Evolutionary conservation across 2,797 vertebrate genomes (phyloP).

Genomic region (Heliangelus exortis): DNA sequence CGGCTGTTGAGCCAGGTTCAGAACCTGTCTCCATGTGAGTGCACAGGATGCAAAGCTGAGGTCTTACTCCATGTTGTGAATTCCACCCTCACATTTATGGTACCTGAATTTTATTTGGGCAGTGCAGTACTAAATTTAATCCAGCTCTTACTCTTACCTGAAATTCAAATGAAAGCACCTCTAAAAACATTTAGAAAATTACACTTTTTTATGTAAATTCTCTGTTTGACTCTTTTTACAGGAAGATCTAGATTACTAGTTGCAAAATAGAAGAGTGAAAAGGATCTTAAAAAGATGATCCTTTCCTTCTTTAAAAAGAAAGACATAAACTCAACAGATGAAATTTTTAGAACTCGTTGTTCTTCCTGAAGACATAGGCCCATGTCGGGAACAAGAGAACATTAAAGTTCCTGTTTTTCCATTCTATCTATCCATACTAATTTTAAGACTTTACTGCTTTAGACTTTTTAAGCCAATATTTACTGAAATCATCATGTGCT

Average conservation of each 20-base stretch:
- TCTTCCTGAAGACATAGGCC: not conserved
- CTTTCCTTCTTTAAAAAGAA: too few relatives aligned
- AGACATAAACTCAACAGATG: not conserved
- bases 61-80: not conserved
- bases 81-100: rapidly evolving
- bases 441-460: not conserved
- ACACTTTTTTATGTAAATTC: not conserved
- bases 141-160: not conserved
- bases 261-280: not conserved
- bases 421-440: not conserved
- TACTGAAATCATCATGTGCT: constrained; percentile 22
- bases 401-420: constrained; percentile 4
- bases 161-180: not conserved
- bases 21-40: not conserved
- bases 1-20: not conserved
- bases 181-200: not conserved
- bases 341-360: not conserved
- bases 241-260: not conserved
- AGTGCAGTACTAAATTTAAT: not conserved
- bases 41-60: not conserved
- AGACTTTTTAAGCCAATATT: not conserved
- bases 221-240: not conserved
- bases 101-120: not conserved
- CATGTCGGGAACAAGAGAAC: not conserved
- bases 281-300: not conserved